Percentiles rank a stretch among this genome's conserved stretches.
Evolutionary conservation across 2,113 vertebrate species (phyloP).

Genomic region (Saimiri boliviensis): DNA sequence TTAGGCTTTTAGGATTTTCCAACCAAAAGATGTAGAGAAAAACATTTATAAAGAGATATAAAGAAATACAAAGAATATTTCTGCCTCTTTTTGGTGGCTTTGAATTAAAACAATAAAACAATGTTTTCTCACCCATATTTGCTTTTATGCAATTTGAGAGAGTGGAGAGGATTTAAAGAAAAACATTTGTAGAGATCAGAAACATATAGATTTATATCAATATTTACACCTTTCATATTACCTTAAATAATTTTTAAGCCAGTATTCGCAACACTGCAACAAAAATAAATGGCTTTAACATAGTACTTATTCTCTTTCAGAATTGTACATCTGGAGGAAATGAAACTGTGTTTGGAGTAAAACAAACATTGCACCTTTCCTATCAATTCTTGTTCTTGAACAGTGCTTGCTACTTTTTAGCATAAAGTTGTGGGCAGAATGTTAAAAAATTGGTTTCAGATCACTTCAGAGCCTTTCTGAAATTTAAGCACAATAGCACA

Average conservation of each 20-base stretch:
- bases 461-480: constrained; percentile 37
- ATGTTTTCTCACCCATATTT: neutral
- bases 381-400: neutral
- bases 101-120: neutral
- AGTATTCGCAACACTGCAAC: neutral
- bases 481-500: constrained; percentile 41
- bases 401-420: constrained; percentile 42
- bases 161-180: neutral
- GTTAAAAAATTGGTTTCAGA: constrained; percentile 61
- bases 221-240: neutral
- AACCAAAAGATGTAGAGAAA: constrained; percentile 5
- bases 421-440: constrained; percentile 60
- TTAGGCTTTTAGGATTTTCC: constrained; percentile 30
- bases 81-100: constrained; percentile 23
- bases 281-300: neutral
- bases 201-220: neutral
- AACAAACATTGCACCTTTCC: constrained; percentile 30
- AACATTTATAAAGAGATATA: neutral
- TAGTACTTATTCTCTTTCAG: neutral
- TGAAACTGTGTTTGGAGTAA: neutral
- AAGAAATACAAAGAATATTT: neutral
- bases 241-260: constrained; percentile 3
- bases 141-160: neutral
- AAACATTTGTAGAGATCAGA: neutral
- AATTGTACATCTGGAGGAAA: neutral